A percentile compares a stretch with the other conserved stretches of the same genome.
Evolutionary conservation across 2,113 vertebrate genomes (phyloP).

Genomic region (Heterotilapia buettikoferi): DNA sequence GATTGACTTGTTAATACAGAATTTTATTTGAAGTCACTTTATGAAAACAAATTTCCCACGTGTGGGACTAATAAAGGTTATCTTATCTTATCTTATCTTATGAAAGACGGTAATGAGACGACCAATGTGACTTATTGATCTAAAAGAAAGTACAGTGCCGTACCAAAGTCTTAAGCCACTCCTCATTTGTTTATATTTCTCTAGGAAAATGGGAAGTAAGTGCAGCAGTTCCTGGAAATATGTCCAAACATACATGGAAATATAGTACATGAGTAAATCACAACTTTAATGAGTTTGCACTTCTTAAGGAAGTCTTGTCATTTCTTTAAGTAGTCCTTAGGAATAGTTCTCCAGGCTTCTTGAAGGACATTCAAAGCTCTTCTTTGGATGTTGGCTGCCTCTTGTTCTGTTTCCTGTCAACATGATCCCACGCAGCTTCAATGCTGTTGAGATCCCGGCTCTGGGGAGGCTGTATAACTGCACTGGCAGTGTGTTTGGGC

Average conservation of each 20-base stretch:
- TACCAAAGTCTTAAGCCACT: not conserved
- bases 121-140: not conserved
- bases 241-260: not conserved
- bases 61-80: too few relatives aligned
- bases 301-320: not conserved
- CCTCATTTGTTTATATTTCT: not conserved
- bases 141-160: not conserved
- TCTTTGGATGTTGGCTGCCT: not conserved
- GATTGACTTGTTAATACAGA: not conserved
- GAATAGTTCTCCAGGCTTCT: not conserved
- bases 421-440: not conserved
- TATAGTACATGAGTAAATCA: not conserved
- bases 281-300: not conserved
- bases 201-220: not conserved
- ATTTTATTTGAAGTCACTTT: not conserved
- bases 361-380: not conserved
- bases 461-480: not conserved
- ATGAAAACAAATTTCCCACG: too few relatives aligned
- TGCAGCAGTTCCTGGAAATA: not conserved
- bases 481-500: not conserved
- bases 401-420: not conserved
- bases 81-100: too few relatives aligned
- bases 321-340: not conserved
- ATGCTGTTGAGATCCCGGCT: not conserved
- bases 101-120: not conserved